A percentile compares a stretch with the other conserved stretches of the same genome.
Evolutionary conservation across 2,797 vertebrate genomes (phyloP).

Genomic region (Diplodus sargus): DNA sequence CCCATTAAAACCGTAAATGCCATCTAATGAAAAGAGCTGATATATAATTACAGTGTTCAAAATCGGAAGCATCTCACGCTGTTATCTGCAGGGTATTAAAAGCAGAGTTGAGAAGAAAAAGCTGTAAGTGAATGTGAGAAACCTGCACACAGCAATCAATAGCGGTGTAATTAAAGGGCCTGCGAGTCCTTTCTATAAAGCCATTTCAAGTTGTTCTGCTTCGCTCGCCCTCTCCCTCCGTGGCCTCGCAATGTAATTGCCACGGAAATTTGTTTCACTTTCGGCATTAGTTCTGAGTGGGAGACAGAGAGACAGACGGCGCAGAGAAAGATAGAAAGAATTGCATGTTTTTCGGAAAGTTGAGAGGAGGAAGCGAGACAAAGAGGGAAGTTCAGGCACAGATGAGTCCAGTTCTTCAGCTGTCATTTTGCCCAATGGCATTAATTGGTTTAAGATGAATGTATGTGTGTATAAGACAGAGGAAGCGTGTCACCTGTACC

Average conservation of each 20-base stretch:
- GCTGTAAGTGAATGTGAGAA: conserved; percentile 72
- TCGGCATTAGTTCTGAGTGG: conserved; percentile 72
- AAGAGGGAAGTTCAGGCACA: conserved; percentile 16
- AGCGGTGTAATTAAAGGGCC: conserved; percentile 82
- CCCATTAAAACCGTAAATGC: conserved; percentile 36
- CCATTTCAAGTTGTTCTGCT: conserved; percentile 80
- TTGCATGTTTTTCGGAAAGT: conserved; percentile 10
- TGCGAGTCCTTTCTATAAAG: conserved; percentile 81
- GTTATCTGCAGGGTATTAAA: conserved; percentile 55
- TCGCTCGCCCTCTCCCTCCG: conserved; percentile 52
- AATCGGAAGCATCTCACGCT: conserved; percentile 30
- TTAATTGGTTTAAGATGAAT: conserved; percentile 57
- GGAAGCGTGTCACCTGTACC: too few species aligned
- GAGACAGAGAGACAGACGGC: conserved; percentile 1
- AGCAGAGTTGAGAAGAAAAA: conserved; percentile 67
- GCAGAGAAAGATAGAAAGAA: conserved; percentile 16
- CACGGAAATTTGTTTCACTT: conserved; percentile 79
- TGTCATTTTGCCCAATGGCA: conserved; percentile 32
- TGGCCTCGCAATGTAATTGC: conserved; percentile 73
- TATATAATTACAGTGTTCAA: conserved; percentile 25
- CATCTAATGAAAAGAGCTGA: conserved; percentile 50
- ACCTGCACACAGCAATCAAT: conserved; percentile 80
- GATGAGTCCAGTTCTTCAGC: conserved; percentile 24
- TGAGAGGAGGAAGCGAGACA: conserved; percentile 1
- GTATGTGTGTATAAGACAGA: too few species aligned